Conservation (phyloP, 2,888 invertebrate species). For the Apamea epomidion region DNA sequence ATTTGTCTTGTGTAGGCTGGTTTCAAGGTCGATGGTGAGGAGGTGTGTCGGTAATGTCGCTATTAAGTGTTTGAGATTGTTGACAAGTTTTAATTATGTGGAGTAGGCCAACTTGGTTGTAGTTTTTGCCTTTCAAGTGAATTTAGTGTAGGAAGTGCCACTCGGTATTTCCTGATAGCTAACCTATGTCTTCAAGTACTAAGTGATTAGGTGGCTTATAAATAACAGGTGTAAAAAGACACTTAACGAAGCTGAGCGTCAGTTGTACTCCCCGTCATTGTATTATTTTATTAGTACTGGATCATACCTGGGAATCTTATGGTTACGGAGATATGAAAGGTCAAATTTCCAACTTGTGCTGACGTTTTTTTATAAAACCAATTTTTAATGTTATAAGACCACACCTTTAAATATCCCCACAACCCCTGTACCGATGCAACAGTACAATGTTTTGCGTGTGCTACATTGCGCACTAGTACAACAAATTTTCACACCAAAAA, state of each 20-base stretch:
- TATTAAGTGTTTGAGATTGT: not conserved
- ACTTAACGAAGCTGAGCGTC: too few relatives aligned
- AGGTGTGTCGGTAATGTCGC: not conserved
- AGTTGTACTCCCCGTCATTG: too few relatives aligned
- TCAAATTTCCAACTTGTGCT: not conserved
- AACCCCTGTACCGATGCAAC: too few relatives aligned
- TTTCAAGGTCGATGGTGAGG: slow-evolving; percentile 9
- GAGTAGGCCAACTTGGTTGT: not conserved
- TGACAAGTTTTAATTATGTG: slow-evolving; percentile 8
- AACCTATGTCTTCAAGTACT: not conserved
- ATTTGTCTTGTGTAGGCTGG: slow-evolving; percentile 43
- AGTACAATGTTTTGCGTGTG: too few relatives aligned
- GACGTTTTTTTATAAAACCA: not conserved
- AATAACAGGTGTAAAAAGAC: too few relatives aligned
- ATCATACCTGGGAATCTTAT: too few relatives aligned
- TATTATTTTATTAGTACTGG: too few relatives aligned
- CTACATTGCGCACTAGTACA: too few relatives aligned
- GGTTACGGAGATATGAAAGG: not conserved
- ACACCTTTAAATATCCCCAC: not conserved
- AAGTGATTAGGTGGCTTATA: too few relatives aligned
- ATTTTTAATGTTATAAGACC: too few relatives aligned
- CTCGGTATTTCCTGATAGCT: not conserved
- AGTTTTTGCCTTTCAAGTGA: not conserved
- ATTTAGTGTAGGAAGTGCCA: not conserved
- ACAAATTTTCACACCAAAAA: not conserved